Evolutionary conservation across 2,888 invertebrate genomes (phyloP), one percentile per base, ranked within the genome.

Genomic region (Drosophila mimetica): DNA sequence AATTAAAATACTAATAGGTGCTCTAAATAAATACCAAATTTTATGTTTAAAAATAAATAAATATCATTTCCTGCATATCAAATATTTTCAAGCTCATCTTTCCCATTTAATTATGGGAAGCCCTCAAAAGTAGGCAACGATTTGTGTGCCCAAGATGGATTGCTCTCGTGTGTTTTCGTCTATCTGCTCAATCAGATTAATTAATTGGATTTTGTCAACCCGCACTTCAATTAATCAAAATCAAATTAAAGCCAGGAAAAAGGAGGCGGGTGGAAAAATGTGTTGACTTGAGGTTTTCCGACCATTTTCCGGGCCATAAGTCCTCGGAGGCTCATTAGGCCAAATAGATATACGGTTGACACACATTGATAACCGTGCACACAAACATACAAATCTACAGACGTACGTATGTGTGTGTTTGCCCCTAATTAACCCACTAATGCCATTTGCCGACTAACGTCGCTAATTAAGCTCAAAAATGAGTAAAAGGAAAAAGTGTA

Each of bases 401-500:
- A n/a, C 32, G 28, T 36, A 11, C 18, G 48, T 32, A 47, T 20
- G 36, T 28, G 14, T 50, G 44, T 57, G 34, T 48, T 16, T 42
- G 53, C 53, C 53, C 53, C 81, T 81, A 81, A 81, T 81, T 85
- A 85, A 85, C 81, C 85, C 82, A 76, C 79, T 84, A 86, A 86
- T 86, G 82, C 76, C 79, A 76, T 86, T 81, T 74, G 67, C 87
- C 67, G 67, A 75, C 81, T 46, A 73, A 72, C 82, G 66, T 52
- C 74, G 85, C 87, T 82, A 86, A 82, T 82, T 82, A 86, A 86
- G 82, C 87, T 81, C 59, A 86, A 74, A 81, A 79, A 71, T 55
- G 63, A 67, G 57, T 75, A 79, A 67, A 76, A 66, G 14, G 41
- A 58, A 53, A 66, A 34, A 50, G 16, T 11, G 16, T 6, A 37